These are phyloP conservation scores for Saccopteryx bilineata DNA, from an alignment of 2,113 vertebrate species.

Conservation along the genomic window DNA sequence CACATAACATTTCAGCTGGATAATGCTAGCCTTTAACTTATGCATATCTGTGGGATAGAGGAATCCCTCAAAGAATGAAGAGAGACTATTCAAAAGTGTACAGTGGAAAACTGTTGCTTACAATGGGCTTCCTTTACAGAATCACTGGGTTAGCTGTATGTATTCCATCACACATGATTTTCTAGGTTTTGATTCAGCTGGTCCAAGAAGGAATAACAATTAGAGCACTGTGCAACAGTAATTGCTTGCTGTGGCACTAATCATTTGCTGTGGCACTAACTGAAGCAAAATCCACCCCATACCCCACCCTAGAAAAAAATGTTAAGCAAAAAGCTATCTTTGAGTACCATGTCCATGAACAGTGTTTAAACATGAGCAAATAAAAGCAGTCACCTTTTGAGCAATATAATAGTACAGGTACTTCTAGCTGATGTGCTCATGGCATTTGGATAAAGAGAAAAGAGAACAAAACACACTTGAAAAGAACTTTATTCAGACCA, in stretches of 20 bases:
- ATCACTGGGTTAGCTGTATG: conserved; percentile 64
- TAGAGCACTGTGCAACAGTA: conserved; percentile 78
- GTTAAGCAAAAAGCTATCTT: conserved; percentile 79
- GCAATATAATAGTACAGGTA: not conserved
- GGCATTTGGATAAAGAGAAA: not conserved
- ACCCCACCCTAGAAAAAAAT: not conserved
- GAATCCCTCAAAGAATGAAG: conserved; percentile 64
- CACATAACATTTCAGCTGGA: conserved; percentile 53
- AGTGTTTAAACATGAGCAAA: not conserved
- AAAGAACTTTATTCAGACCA: conserved; percentile 33
- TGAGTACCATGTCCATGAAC: conserved; percentile 62
- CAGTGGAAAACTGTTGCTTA: conserved; percentile 70
- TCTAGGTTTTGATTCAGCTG: conserved; percentile 78
- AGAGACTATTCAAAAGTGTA: conserved; percentile 76
- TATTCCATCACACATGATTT: conserved; percentile 71
- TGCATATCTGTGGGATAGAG: conserved; percentile 52
- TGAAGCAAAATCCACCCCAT: conserved; percentile 57
- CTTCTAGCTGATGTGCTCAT: not conserved
- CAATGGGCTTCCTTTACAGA: conserved; percentile 76
- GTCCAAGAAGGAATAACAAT: conserved; percentile 79
- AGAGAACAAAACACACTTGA: not conserved
- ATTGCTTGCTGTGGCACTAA: conserved; percentile 74
- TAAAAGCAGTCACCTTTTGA: not conserved
- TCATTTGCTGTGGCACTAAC: conserved; percentile 46
- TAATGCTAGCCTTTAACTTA: conserved; percentile 65